Conservation (phyloP, 2,888 invertebrate genomes). For the Tachina grossa region DNA sequence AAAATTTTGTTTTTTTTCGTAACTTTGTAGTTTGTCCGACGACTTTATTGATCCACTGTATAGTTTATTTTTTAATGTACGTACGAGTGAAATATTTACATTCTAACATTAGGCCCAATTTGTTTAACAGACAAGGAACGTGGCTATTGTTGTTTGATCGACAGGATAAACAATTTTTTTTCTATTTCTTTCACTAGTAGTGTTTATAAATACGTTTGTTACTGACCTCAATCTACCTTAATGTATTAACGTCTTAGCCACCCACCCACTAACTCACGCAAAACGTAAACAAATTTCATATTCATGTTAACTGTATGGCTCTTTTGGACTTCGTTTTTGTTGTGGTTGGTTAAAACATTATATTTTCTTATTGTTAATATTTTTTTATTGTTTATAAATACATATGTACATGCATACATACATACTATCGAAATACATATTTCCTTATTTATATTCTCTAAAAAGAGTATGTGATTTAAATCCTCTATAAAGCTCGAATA, state of each 20-base stretch:
- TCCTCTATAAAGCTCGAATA: constrained; percentile 4
- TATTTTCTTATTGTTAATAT: neutral
- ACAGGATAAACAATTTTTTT: neutral
- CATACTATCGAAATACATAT: no score
- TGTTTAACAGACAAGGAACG: no score
- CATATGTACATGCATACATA: no score
- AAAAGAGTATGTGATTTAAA: no score
- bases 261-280: constrained; percentile 28
- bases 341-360: neutral
- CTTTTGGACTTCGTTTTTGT: constrained; percentile 5
- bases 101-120: no score
- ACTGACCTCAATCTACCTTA: constrained; percentile 11
- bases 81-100: no score
- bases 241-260: neutral
- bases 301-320: constrained; percentile 17
- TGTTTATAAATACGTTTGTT: neutral
- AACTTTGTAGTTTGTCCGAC: no score
- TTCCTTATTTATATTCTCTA: no score
- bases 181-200: neutral
- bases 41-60: no score
- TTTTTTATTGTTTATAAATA: neutral
- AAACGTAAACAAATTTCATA: constrained; percentile 41
- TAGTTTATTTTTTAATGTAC: no score
- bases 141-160: no score
- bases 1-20: no score